Evolutionary conservation across 1,140 invertebrate genomes (phyloP).

Genomic region (Drosophila serrata): DNA sequence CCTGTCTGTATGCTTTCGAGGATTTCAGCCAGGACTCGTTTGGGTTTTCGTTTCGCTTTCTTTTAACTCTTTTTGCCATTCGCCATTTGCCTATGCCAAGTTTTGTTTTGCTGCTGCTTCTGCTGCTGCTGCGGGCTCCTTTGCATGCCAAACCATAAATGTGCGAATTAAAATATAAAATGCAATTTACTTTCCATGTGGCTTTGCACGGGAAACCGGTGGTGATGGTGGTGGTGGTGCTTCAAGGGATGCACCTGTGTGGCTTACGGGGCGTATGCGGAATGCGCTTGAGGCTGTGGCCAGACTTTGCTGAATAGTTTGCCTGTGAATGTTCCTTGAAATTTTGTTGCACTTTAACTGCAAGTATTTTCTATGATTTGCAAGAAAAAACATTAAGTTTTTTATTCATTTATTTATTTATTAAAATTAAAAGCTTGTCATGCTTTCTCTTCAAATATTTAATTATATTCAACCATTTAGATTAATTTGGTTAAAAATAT

Average conservation of each 20-base stretch:
- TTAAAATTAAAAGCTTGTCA: neutral
- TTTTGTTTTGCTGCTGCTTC: slow-evolving; percentile 34
- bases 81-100: slow-evolving; percentile 9
- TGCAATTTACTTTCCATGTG: slow-evolving; percentile 67
- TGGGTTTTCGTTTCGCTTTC: slow-evolving; percentile 27
- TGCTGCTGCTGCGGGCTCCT: slow-evolving; percentile 27
- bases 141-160: slow-evolving; percentile 68
- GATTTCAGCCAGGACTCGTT: slow-evolving; percentile 40
- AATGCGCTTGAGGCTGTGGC: slow-evolving; percentile 29
- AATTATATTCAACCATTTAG: no score
- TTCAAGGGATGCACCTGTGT: slow-evolving; percentile 19
- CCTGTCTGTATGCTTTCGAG: slow-evolving; percentile 29
- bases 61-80: slow-evolving; percentile 5
- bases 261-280: slow-evolving; percentile 38
- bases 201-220: slow-evolving; percentile 21
- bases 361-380: neutral
- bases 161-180: slow-evolving; percentile 76
- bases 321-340: slow-evolving; percentile 5
- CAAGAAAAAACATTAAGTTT: neutral
- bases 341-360: slow-evolving; percentile 16
- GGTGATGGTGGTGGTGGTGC: neutral
- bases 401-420: neutral
- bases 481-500: no score
- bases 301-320: slow-evolving; percentile 15
- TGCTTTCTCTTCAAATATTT: neutral